A percentile compares a stretch with the other conserved stretches of the same genome.
Evolutionary conservation across 1,140 invertebrate species (phyloP).

Genomic region (Papilio aristodemus): DNA sequence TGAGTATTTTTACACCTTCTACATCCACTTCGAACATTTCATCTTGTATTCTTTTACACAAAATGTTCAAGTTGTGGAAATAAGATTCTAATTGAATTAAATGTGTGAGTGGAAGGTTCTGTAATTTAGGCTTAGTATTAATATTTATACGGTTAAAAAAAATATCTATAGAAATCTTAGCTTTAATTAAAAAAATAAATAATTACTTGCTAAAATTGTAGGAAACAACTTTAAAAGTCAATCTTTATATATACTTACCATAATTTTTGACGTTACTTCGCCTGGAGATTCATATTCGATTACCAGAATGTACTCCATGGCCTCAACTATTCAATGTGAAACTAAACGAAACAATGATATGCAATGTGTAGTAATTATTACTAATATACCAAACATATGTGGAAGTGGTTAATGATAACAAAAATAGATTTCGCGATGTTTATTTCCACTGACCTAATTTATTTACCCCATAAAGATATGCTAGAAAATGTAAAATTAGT

Average conservation of each 20-base stretch:
- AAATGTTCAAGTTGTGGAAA: conserved; percentile 24
- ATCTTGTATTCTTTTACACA: conserved; percentile 34
- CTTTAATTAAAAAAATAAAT: too few relatives aligned
- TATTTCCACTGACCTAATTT: conserved; percentile 3
- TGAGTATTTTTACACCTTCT: conserved; percentile 52
- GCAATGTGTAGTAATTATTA: not conserved
- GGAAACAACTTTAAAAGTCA: too few relatives aligned
- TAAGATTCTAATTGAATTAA: conserved; percentile 40
- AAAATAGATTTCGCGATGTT: conserved; percentile 8
- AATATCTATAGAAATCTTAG: too few relatives aligned
- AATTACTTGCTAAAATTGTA: too few relatives aligned
- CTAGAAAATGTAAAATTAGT: too few relatives aligned
- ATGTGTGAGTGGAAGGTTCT: conserved; percentile 43
- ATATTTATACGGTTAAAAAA: too few relatives aligned
- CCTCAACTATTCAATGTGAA: not conserved
- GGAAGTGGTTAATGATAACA: conserved; percentile 14
- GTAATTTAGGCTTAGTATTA: conserved; percentile 33
- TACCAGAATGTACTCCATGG: conserved; percentile 54
- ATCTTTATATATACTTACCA: conserved; percentile 48
- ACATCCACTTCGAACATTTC: conserved; percentile 60
- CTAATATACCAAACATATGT: not conserved
- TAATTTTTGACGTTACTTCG: conserved; percentile 56
- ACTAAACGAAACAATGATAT: not conserved
- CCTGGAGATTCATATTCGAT: conserved; percentile 56
- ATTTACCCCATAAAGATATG: not conserved